Evolutionary conservation across 1,140 invertebrate species (phyloP).

Genomic region (Centruroides vittatus): DNA sequence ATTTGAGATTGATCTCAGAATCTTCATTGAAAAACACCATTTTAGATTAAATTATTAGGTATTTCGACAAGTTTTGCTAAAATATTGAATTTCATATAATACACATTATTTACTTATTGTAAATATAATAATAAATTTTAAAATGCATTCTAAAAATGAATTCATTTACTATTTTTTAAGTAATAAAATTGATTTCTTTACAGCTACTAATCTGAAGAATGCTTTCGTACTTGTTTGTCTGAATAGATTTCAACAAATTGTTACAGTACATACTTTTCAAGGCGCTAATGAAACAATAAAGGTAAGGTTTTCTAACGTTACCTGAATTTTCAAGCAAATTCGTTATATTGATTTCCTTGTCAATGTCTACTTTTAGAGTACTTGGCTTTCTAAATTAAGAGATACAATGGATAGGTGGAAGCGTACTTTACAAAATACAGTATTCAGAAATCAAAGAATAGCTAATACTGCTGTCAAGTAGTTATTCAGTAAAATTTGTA

Average conservation of each 20-base stretch:
- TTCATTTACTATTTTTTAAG: neutral
- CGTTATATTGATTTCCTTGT: neutral
- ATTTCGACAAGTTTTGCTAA: too few species aligned
- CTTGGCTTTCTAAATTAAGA: constrained; percentile 36
- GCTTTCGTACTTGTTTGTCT: constrained; percentile 42
- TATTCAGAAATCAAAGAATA: constrained; percentile 24
- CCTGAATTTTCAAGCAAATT: neutral
- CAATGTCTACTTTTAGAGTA: constrained; percentile 25
- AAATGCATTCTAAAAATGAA: too few species aligned
- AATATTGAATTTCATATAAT: too few species aligned
- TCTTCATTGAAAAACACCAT: too few species aligned
- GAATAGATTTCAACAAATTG: constrained; percentile 44
- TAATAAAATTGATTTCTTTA: constrained; percentile 13
- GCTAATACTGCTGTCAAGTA: neutral
- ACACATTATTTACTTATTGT: too few species aligned
- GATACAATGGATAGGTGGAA: constrained; percentile 41
- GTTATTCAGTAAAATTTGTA: too few species aligned
- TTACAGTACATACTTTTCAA: constrained; percentile 41
- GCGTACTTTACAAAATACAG: constrained; percentile 34
- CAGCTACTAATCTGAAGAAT: constrained; percentile 37
- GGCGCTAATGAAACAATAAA: constrained; percentile 36
- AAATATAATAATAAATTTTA: too few species aligned
- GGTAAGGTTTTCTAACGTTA: constrained; percentile 25
- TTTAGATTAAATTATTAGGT: too few species aligned
- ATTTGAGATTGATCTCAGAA: too few species aligned